Conservation (phyloP, 2,797 vertebrate species). For the Toxotes lorentzi region DNA sequence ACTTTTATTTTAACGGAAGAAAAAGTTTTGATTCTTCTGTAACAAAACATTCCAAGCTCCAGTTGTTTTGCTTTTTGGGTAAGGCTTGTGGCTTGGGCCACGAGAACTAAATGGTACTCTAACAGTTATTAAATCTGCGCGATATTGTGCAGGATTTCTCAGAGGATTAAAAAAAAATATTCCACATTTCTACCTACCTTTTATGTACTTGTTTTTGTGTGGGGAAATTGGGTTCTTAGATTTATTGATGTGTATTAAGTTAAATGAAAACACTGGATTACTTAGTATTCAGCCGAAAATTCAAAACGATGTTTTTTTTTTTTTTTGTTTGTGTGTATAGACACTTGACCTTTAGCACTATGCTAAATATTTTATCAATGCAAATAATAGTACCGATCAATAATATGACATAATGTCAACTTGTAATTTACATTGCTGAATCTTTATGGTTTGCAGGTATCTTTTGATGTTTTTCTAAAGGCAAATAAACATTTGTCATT, state of each 20-base stretch:
- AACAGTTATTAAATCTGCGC: slow-evolving; percentile 43
- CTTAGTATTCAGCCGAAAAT: slow-evolving; percentile 8
- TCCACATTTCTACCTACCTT: slow-evolving; percentile 4
- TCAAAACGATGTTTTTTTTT: slow-evolving; percentile 2
- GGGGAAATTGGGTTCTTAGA: neutral
- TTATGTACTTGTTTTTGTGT: slow-evolving; percentile 3
- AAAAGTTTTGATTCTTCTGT: neutral
- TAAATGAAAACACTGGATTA: slow-evolving; percentile 46
- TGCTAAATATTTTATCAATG: slow-evolving; percentile 31
- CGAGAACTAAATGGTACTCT: neutral
- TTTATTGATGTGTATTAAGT: slow-evolving; percentile 11
- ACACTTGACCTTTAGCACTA: slow-evolving; percentile 24
- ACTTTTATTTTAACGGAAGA: neutral
- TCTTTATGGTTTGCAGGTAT: slow-evolving; percentile 28
- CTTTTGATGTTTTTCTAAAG: slow-evolving; percentile 50
- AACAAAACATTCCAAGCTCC: slow-evolving; percentile 50
- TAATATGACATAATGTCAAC: slow-evolving; percentile 8
- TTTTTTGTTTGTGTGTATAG: slow-evolving; percentile 17
- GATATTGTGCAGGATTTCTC: slow-evolving; percentile 28
- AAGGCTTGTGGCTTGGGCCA: neutral
- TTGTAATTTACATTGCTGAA: slow-evolving; percentile 31
- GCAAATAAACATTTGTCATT: slow-evolving; percentile 62
- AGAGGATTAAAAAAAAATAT: slow-evolving; percentile 2
- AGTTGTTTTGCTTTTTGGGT: slow-evolving; percentile 17
- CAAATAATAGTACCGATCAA: slow-evolving; percentile 18